phyloP scores from a whole-genome alignment of 2,888 invertebrate species.

The Prenolepis imparis region DNA sequence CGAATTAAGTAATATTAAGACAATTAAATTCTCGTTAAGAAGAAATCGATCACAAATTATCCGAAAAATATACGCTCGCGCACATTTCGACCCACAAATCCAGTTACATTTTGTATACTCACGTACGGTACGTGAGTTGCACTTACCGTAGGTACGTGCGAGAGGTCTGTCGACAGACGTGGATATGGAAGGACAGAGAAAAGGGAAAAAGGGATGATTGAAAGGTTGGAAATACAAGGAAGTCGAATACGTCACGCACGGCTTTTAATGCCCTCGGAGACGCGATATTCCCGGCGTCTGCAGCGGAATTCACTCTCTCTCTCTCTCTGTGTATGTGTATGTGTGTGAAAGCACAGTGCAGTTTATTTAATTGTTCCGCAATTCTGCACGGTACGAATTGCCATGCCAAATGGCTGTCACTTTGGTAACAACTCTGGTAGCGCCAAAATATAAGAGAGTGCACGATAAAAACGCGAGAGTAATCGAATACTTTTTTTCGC shows the following conservation, averaged over 20 bases:
- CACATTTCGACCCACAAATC: constrained; percentile 31
- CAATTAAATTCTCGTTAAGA: not conserved
- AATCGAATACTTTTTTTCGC: not conserved
- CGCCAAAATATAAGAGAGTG: not conserved
- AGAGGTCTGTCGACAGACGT: constrained; percentile 8
- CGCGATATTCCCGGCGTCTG: constrained; percentile 21
- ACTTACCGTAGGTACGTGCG: constrained; percentile 21
- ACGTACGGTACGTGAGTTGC: constrained; percentile 39
- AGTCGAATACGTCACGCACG: constrained; percentile 46
- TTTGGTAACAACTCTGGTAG: constrained; percentile 24
- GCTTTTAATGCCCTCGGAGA: constrained; percentile 42
- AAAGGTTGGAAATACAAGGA: constrained; percentile 34
- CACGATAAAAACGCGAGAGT: constrained; percentile 8
- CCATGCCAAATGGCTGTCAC: constrained; percentile 39
- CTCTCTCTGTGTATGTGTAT: no score
- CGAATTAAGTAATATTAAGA: not conserved
- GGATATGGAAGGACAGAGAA: not conserved
- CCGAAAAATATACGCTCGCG: constrained; percentile 19
- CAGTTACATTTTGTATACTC: constrained; percentile 29
- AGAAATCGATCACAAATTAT: constrained; percentile 20
- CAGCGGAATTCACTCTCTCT: not conserved
- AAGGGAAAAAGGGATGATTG: constrained; percentile 30
- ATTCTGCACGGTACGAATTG: constrained; percentile 20
- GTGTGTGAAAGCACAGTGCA: constrained; percentile 30
- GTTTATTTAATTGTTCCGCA: constrained; percentile 53